Conservation (phyloP, 2,888 invertebrate genomes). For the Epistrophella euchroma region DNA sequence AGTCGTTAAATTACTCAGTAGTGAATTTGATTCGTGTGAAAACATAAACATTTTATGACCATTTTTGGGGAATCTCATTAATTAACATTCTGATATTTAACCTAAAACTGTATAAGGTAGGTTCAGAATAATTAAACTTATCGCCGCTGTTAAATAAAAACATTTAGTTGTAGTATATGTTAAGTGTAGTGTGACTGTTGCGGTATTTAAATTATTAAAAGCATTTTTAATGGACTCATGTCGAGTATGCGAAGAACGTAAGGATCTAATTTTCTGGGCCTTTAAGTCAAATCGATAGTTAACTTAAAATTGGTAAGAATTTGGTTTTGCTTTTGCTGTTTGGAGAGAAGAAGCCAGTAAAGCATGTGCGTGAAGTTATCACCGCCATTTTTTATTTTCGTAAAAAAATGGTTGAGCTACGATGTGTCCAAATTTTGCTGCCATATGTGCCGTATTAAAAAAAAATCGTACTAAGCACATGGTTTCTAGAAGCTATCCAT, state of each 20-base stretch:
- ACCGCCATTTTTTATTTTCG: too few species aligned
- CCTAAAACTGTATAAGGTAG: not conserved
- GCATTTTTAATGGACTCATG: not conserved
- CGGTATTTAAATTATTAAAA: not conserved
- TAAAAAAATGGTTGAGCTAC: too few species aligned
- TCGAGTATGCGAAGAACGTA: not conserved
- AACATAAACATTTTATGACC: slow-evolving; percentile 16
- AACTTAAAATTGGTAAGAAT: too few species aligned
- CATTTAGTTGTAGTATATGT: not conserved
- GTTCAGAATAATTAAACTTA: slow-evolving; percentile 7
- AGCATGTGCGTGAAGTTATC: too few species aligned
- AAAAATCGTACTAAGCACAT: too few species aligned
- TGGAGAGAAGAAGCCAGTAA: too few species aligned
- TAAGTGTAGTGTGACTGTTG: slow-evolving; percentile 1
- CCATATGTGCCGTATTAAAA: too few species aligned
- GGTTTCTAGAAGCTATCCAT: too few species aligned
- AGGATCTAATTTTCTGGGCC: not conserved
- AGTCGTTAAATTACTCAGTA: slow-evolving; percentile 13
- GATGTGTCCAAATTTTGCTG: too few species aligned
- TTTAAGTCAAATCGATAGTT: not conserved
- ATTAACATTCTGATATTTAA: slow-evolving; percentile 14
- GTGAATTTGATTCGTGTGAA: slow-evolving; percentile 22
- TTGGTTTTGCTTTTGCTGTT: too few species aligned
- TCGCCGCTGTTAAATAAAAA: not conserved
- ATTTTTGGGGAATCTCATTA: slow-evolving; percentile 6